Evolutionary conservation across 2,113 vertebrate species (phyloP).

Genomic region (Phalacrocorax brasilianus): DNA sequence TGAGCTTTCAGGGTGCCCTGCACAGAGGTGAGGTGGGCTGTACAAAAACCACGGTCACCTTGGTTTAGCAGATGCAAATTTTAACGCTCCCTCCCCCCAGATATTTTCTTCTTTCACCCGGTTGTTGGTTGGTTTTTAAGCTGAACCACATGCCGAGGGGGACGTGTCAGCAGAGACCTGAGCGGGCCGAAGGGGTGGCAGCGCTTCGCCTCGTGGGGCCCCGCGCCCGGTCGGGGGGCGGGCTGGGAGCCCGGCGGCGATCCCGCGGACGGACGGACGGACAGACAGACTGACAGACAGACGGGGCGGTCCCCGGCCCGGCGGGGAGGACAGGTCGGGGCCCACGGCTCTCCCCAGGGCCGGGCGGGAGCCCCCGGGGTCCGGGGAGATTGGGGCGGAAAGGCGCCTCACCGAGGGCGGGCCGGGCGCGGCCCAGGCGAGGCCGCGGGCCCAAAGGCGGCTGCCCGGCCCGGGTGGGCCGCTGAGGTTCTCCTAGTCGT

Average conservation of each 20-base stretch:
- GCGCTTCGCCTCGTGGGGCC: background rate
- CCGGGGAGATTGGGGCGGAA: background rate
- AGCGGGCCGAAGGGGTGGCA: background rate
- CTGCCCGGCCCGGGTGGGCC: accelerated
- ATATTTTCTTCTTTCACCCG: background rate
- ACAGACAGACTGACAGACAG: no score
- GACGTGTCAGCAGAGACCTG: background rate
- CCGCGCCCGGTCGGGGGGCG: accelerated
- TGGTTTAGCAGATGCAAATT: background rate
- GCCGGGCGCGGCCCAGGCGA: background rate
- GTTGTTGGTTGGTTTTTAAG: background rate
- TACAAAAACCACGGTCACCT: background rate
- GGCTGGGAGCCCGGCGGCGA: no score
- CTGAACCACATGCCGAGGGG: accelerated
- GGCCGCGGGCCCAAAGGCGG: no score
- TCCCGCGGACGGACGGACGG: no score
- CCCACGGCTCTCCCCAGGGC: no score
- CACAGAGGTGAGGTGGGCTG: background rate
- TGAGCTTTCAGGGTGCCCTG: background rate
- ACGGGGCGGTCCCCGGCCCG: no score
- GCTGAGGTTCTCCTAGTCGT: accelerated
- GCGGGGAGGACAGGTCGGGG: no score
- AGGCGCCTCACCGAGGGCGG: accelerated
- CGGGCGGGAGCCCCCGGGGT: no score
- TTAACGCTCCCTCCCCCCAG: background rate